phyloP scores from a whole-genome alignment of 2,113 vertebrate genomes.

The Podiceps cristatus region DNA sequence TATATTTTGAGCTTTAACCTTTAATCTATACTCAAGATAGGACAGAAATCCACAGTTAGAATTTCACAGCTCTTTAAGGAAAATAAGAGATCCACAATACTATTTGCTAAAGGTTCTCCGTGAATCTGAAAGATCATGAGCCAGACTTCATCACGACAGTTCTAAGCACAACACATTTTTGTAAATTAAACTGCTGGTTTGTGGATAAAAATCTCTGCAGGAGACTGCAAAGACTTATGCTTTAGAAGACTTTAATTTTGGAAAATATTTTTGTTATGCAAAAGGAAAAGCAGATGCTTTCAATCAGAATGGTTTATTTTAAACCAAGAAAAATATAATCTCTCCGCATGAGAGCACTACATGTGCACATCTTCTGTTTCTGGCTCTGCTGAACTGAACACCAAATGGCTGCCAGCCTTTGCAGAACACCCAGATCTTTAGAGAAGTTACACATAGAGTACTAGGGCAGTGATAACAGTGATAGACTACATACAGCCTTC shows the following conservation, averaged over 20 bases:
- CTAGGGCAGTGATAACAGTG: background rate
- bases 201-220: background rate
- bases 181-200: background rate
- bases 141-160: background rate
- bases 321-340: background rate
- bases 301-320: constrained; percentile 49
- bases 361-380: background rate
- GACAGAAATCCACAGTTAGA: background rate
- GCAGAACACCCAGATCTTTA: background rate
- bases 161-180: background rate
- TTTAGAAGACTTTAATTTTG: background rate
- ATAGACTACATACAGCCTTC: background rate
- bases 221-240: background rate
- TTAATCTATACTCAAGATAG: background rate
- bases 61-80: background rate
- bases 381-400: background rate
- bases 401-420: constrained; percentile 5
- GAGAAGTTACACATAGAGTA: background rate
- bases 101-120: background rate
- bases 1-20: background rate
- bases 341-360: background rate
- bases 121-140: background rate
- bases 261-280: background rate
- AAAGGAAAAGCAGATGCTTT: constrained; percentile 57
- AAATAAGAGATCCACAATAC: background rate